Evolutionary conservation across 1,140 invertebrate genomes (phyloP), one percentile per base, ranked within the genome.

Genomic region (Brevipalpus yothersi): DNA sequence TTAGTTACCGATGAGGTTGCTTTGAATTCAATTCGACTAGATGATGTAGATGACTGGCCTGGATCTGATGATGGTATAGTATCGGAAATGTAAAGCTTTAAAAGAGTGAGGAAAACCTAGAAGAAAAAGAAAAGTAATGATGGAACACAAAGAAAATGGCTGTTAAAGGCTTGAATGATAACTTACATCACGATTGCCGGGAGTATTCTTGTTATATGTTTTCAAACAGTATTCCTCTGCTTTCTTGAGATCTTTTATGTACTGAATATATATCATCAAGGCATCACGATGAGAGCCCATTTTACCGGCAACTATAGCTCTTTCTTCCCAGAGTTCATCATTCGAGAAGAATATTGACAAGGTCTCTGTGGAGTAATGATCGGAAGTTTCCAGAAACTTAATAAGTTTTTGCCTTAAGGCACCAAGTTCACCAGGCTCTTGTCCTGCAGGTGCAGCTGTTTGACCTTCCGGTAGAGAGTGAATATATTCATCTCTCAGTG

Each of bases 221-320:
- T 65, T 69, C n/a, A 82, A 77, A 68, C 90, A 93, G 73, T 94
- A 95, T 58, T 79, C 71, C 66, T 84, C 80, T 0, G 92, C 92
- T 67, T 81, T 79, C 0, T 78, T 67, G 19, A 83, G 77, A 72
- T 96, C 82, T 53, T 86, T 80, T 60, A 80, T 80, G 66, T 75
- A 80, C 74, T 76, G 83, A 65, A 92, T 79, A 69, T 95, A 96
- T 68, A 97, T 90, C 0, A 81, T 80, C 49, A 98, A 72, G 3
- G 86, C 90, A 69, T 95, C 83, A 67, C 95, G 83, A 73, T 92
- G 85, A 51, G 80, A 73, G 9, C 84, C 86, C 2, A 95, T 73
- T 65, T 84, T 81, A 4, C 89, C 91, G 17, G 94, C 72, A 60
- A 97, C 81, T 40, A 96, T 79, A 0, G 93, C 91, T 60, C 89